phyloP scores from a whole-genome alignment of 1,140 invertebrate genomes.

The Drosophila willistoni region DNA sequence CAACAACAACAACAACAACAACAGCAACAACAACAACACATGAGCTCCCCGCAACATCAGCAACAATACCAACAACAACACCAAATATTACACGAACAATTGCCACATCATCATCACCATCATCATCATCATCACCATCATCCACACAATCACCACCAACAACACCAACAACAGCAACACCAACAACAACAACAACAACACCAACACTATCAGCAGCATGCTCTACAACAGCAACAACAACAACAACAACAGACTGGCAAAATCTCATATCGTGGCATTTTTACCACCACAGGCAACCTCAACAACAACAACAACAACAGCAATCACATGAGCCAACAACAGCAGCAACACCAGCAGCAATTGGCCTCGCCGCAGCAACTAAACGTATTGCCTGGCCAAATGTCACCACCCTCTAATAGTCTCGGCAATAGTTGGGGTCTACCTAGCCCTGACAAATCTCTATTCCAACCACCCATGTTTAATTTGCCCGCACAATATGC shows the following conservation, averaged over 20 bases:
- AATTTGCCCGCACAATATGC: slow-evolving; percentile 83
- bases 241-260: slow-evolving; percentile 85
- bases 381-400: slow-evolving; percentile 79
- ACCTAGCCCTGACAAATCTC: slow-evolving; percentile 86
- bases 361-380: slow-evolving; percentile 75
- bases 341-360: slow-evolving; percentile 69
- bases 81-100: slow-evolving; percentile 82
- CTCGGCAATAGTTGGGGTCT: slow-evolving; percentile 84
- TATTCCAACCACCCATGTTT: slow-evolving; percentile 85
- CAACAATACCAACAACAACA: slow-evolving; percentile 81
- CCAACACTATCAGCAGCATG: slow-evolving; percentile 77
- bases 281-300: slow-evolving; percentile 86
- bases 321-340: slow-evolving; percentile 54
- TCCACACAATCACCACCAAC: slow-evolving; percentile 67
- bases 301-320: slow-evolving; percentile 60
- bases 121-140: slow-evolving; percentile 58
- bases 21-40: slow-evolving; percentile 80
- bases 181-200: slow-evolving; percentile 59
- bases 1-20: slow-evolving; percentile 59
- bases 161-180: slow-evolving; percentile 64
- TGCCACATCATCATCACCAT: slow-evolving; percentile 37
- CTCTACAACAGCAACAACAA: slow-evolving; percentile 83
- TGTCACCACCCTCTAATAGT: slow-evolving; percentile 83
- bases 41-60: slow-evolving; percentile 71
- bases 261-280: slow-evolving; percentile 89